phyloP scores from a whole-genome alignment of 1,140 invertebrate species.

The Aphelenchoides besseyi region DNA sequence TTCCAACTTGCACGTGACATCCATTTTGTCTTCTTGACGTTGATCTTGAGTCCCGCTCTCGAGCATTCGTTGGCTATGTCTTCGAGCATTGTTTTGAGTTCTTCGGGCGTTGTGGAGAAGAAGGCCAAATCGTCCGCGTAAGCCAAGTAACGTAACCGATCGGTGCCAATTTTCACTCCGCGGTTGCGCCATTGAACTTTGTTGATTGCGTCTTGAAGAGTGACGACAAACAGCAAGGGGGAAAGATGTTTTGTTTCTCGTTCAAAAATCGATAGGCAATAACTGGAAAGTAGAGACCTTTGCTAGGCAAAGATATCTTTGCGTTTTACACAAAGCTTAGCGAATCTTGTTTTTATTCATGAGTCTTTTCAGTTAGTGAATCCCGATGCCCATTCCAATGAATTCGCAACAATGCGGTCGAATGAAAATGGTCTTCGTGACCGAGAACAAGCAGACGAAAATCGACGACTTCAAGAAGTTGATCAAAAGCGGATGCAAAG shows the following conservation, averaged over 20 bases:
- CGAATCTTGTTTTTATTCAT: too few species aligned
- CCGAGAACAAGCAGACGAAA: not conserved
- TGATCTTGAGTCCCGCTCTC: slow-evolving; percentile 22
- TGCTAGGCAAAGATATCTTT: too few species aligned
- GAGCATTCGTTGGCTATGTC: not conserved
- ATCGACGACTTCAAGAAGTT: not conserved
- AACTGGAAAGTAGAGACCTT: too few species aligned
- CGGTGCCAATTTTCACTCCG: slow-evolving; percentile 22
- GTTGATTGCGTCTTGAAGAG: slow-evolving; percentile 12
- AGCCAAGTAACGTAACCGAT: slow-evolving; percentile 13
- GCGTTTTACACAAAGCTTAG: too few species aligned
- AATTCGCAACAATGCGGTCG: too few species aligned
- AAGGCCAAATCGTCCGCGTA: slow-evolving; percentile 37
- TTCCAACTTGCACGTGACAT: too few species aligned
- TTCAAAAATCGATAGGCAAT: too few species aligned
- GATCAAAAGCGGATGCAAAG: not conserved
- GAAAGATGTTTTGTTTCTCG: too few species aligned
- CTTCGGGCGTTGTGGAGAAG: not conserved
- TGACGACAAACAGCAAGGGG: slow-evolving; percentile 26
- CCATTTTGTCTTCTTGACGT: slow-evolving; percentile 29
- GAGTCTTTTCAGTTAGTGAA: too few species aligned
- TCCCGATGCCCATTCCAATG: too few species aligned
- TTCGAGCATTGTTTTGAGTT: slow-evolving; percentile 22
- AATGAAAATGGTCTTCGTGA: not conserved
- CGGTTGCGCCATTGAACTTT: slow-evolving; percentile 27